Evolutionary conservation across 2,113 vertebrate genomes (phyloP), one percentile per base, ranked within the genome.

Genomic region (Xenopus borealis): DNA sequence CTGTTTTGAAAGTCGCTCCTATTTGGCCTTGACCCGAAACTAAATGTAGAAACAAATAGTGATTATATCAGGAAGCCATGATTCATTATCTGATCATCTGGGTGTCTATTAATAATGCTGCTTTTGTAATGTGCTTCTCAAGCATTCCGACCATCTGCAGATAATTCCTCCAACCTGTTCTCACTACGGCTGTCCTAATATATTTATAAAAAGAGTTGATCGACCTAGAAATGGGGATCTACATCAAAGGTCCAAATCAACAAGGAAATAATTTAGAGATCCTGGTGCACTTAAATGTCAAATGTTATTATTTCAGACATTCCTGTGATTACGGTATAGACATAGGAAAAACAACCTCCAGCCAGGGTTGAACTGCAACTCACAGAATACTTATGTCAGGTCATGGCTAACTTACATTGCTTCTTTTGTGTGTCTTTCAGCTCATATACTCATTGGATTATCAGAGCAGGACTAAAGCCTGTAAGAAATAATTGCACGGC

Each of bases 1-100:
- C 81, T 79, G 84, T 82, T 70, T 71, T 80, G 44, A 92, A 27
- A 1, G 61, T 74, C 57, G 91, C 83, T 66, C 82, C 79, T 68
- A 92, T 80, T 79, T 79, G 79, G 6, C 83, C 87, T 85, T 81
- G 30, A 66, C 89, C 89, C 87, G 86, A 63, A 72, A 92, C 89
- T 92, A 66, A 85, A 83, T 3, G 85, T 11, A 83, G 69, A 87
- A 65, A 45, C 50, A 19, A 14, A 11, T 11, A 70, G 78, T 12
- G 72, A 23, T 81, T 82, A 78, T 40, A 3, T 7, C 1, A 10
- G 66, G 10, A 0, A 19, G 62, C 74, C 77, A 66, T 44, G 18
- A 9, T 23, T 13, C 5, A 11, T 10, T 65, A 66, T 47, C 23
- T 44, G 10, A 1, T 75, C 50, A 67, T 72, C 66, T 71, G 53